Conservation (phyloP, 2,797 vertebrate genomes). For the Echiichthys vipera region DNA sequence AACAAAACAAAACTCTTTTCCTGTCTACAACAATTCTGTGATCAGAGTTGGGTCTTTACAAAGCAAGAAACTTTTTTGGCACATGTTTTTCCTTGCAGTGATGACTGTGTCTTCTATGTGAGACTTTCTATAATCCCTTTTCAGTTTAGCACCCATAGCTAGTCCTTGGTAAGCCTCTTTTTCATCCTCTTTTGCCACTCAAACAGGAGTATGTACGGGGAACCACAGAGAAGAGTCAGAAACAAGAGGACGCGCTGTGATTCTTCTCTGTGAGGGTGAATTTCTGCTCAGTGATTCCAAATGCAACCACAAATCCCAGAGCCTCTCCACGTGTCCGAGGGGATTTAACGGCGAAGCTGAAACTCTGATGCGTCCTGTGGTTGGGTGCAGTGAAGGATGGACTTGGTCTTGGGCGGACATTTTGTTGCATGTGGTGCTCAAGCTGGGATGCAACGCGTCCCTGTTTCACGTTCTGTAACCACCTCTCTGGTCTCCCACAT, state of each 20-base stretch:
- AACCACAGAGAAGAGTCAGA: slow-evolving; percentile 44
- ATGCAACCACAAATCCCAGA: slow-evolving; percentile 47
- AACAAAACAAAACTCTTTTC: slow-evolving; percentile 6
- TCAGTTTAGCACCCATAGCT: slow-evolving; percentile 48
- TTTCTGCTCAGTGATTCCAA: slow-evolving; percentile 40
- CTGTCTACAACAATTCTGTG: slow-evolving; percentile 28
- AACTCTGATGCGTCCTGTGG: slow-evolving; percentile 36
- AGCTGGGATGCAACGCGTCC: slow-evolving; percentile 32
- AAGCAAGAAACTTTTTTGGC: slow-evolving; percentile 63
- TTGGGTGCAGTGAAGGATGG: slow-evolving; percentile 45
- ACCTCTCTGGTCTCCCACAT: slow-evolving; percentile 28
- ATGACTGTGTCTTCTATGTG: slow-evolving; percentile 42
- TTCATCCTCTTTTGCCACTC: slow-evolving; percentile 53
- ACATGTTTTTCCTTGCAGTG: slow-evolving; percentile 54
- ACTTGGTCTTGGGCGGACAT: slow-evolving; percentile 54
- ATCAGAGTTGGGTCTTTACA: slow-evolving; percentile 49
- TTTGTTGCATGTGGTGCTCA: slow-evolving; percentile 53
- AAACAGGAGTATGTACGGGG: slow-evolving; percentile 49
- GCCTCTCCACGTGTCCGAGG: slow-evolving; percentile 34
- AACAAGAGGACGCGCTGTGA: slow-evolving; percentile 38
- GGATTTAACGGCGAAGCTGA: slow-evolving; percentile 44
- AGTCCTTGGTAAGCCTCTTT: slow-evolving; percentile 58
- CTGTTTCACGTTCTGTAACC: slow-evolving; percentile 4
- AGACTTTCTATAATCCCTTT: slow-evolving; percentile 59
- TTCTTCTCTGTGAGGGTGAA: slow-evolving; percentile 35